Base-by-base conservation (phyloP, 2,888 invertebrate genomes). In the Phasia obesa region DNA sequence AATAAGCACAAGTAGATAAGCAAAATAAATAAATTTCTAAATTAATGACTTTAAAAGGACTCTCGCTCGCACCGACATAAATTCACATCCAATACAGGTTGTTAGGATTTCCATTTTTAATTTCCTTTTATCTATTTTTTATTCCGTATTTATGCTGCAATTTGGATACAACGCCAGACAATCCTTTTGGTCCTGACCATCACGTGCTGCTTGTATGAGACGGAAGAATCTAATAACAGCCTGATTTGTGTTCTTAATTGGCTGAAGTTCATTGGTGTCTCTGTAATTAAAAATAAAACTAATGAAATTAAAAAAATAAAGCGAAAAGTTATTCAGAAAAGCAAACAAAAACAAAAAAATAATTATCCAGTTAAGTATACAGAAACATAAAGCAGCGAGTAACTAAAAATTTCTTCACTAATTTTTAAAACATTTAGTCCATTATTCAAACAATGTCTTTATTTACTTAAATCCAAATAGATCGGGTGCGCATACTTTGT, bases 181-280 rank as follows among this genome's bases (percentile, higher is more conserved):
- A 88, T 97, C 95, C 85, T 94, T 94, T 86, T 94, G 94, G 86
- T 96, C 96, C 89, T 97, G 96, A 0, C 97, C 97, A 87, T 96
- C 95, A 86, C 96, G 93, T 0, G 97, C 97, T 0, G 97, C 96
- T 88, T 95, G 95, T 4, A 97, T 94, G 87, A 96, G 96, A 87
- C 94, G 93, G 91, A 95, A 95, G 91, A 96, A 97, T 77, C 94
- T 93, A 27, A 95, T 91, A 21, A 96, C 96, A 78, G 94, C 94
- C 85, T 93, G 93, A 90, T 96, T 96, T 78, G 94, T 94, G 73
- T 92, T 89, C 2, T 93, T 93, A 15, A 95, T 94, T 84, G 94
- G 94, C 53, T 95, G 93, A 27, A 96, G 92, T 88, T 96, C 96
- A 83, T 92, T 93, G 0, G 95, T 94, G 87, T 96, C 96, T 87